Percentiles rank a stretch among this genome's conserved stretches.
Evolutionary conservation across 2,888 invertebrate species (phyloP).

Genomic region (Drosophila koepferae): DNA sequence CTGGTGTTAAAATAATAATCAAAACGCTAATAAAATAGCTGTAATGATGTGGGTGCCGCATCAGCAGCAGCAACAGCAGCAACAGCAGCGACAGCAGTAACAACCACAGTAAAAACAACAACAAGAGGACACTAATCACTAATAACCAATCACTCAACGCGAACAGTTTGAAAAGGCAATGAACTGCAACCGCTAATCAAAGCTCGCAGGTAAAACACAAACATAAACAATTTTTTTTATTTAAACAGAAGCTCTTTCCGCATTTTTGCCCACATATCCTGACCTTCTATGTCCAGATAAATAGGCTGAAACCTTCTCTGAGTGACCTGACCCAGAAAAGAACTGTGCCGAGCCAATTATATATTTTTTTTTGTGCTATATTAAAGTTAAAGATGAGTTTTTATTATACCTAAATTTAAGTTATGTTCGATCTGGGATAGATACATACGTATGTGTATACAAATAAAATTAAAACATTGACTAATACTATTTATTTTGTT

Average conservation of each 20-base stretch:
- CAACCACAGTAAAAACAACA: slow-evolving; percentile 26
- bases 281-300: slow-evolving; percentile 26
- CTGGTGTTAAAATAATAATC: slow-evolving; percentile 47
- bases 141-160: slow-evolving; percentile 37
- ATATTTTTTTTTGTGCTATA: too few species aligned
- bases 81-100: slow-evolving; percentile 1
- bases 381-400: too few species aligned
- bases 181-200: slow-evolving; percentile 83
- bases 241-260: not conserved
- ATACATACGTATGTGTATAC: too few species aligned
- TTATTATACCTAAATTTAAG: too few species aligned
- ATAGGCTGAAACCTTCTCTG: not conserved
- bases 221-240: not conserved
- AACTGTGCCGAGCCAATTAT: not conserved
- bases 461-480: too few species aligned
- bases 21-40: slow-evolving; percentile 54
- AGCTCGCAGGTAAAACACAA: slow-evolving; percentile 21
- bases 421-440: too few species aligned
- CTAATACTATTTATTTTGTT: too few species aligned
- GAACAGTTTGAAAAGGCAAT: slow-evolving; percentile 73
- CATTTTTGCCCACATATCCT: slow-evolving; percentile 1
- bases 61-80: slow-evolving; percentile 24
- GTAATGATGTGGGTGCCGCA: slow-evolving; percentile 49
- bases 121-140: slow-evolving; percentile 23
- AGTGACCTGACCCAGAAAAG: not conserved